Conservation (phyloP, 2,888 invertebrate genomes). For the Hybos culiciformis region DNA sequence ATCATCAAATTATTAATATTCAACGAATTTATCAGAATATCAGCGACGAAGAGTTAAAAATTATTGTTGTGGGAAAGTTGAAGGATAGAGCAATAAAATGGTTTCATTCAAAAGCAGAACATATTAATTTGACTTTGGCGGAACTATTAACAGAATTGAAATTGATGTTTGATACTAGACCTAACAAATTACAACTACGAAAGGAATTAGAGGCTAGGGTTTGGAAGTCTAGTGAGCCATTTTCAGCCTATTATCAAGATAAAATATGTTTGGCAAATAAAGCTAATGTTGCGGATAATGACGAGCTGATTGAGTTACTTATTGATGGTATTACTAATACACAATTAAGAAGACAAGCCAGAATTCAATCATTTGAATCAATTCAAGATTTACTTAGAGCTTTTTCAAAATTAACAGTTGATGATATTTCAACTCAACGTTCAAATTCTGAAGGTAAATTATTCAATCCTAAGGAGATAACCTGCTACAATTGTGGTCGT, state of each 20-base stretch:
- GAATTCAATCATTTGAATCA: no score
- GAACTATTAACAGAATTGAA: not conserved
- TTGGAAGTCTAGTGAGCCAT: not conserved
- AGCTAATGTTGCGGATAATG: not conserved
- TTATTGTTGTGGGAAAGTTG: not conserved
- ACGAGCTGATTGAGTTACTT: not conserved
- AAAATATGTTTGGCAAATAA: not conserved
- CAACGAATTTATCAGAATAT: not conserved
- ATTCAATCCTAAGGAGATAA: no score
- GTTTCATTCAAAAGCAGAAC: not conserved
- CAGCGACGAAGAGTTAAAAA: not conserved
- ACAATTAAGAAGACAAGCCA: no score
- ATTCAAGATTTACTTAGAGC: no score
- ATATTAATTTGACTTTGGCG: not conserved
- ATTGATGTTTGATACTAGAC: not conserved
- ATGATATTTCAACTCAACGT: no score
- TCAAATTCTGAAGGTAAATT: no score
- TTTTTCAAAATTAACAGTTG: no score
- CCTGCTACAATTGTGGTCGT: slow-evolving; percentile 5
- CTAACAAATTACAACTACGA: not conserved
- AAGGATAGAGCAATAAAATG: not conserved
- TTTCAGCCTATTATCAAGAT: not conserved
- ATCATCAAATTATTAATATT: not conserved
- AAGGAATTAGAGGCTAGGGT: not conserved
- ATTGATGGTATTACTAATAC: no score